A percentile compares a stretch with the other conserved stretches of the same genome.
These are phyloP conservation scores for Gallinago solitaria DNA, from an alignment of 2,797 vertebrate genomes.

Conservation along the genomic window DNA sequence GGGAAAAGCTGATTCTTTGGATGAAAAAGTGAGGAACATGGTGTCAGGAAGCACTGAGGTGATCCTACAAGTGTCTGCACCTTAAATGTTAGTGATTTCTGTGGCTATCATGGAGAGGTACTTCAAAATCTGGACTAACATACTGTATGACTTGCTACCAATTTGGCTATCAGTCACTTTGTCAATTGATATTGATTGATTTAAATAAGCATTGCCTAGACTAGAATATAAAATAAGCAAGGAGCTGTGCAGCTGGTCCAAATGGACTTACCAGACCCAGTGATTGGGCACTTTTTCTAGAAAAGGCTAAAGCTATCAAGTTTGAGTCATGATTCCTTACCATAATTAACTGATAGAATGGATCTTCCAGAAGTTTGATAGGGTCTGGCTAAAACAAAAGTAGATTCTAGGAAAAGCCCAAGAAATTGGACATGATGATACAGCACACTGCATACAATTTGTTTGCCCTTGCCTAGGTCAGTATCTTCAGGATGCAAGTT, in stretches of 20 bases:
- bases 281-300: not conserved
- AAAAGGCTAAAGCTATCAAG: not conserved
- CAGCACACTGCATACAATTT: not conserved
- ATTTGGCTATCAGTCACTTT: not conserved
- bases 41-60: not conserved
- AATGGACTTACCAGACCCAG: not conserved
- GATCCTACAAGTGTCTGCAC: not conserved
- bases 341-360: not conserved
- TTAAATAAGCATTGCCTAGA: not conserved
- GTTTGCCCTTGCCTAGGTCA: not conserved
- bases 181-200: not conserved
- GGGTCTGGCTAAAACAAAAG: not conserved
- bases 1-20: not conserved
- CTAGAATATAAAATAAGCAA: not conserved
- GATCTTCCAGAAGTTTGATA: not conserved
- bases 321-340: not conserved
- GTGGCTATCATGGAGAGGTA: not conserved
- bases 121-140: not conserved
- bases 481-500: not conserved
- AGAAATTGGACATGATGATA: not conserved
- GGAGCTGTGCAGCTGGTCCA: not conserved
- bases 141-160: not conserved
- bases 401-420: not conserved
- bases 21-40: not conserved
- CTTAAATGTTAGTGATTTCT: not conserved